phyloP scores from a whole-genome alignment of 2,797 vertebrate genomes.

The Chanos chanos region DNA sequence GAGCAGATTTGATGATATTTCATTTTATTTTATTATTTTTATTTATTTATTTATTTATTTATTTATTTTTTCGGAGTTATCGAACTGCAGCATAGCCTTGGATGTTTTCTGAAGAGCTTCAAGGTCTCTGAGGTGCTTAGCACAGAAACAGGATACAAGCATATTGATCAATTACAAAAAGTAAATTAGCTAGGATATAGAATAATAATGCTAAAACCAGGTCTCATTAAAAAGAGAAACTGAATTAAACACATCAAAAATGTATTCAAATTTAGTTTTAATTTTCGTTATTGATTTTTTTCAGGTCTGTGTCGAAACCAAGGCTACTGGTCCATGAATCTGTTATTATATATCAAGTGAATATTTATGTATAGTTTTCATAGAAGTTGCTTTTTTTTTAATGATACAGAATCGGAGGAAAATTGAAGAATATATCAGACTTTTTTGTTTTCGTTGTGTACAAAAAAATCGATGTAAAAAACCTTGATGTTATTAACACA shows the following conservation, averaged over 20 bases:
- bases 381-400: not conserved
- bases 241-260: constrained; percentile 66
- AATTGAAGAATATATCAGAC: constrained; percentile 23
- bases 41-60: constrained; percentile 13
- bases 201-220: constrained; percentile 67
- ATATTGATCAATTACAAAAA: constrained; percentile 58
- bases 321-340: constrained; percentile 53
- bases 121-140: constrained; percentile 50
- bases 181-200: constrained; percentile 54
- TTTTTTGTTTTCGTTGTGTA: constrained; percentile 17
- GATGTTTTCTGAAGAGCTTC: constrained; percentile 32
- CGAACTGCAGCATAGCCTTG: constrained; percentile 55
- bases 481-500: constrained; percentile 6
- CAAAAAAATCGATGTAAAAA: constrained; percentile 13
- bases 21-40: constrained; percentile 9
- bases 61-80: constrained; percentile 13
- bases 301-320: constrained; percentile 48
- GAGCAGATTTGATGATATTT: constrained; percentile 38
- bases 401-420: not conserved
- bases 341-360: constrained; percentile 38
- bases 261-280: constrained; percentile 54
- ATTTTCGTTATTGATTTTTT: constrained; percentile 53
- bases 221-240: constrained; percentile 64
- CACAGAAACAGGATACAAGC: constrained; percentile 48
- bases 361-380: not conserved